Base-by-base conservation (phyloP, 2,797 vertebrate genomes). In the Parauchenoglanis ngamensis region DNA sequence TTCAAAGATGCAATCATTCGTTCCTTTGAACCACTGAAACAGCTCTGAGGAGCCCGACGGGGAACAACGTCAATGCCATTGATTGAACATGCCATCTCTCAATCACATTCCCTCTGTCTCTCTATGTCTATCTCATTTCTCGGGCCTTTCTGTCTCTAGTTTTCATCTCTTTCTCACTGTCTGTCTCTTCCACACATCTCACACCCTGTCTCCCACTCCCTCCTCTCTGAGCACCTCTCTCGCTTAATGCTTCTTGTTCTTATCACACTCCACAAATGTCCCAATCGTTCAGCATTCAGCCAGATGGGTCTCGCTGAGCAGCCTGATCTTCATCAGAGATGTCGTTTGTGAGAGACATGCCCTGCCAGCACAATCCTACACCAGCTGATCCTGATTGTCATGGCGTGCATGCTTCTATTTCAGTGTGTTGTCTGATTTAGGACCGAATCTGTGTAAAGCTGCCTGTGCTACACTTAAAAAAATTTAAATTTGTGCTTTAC, bases 11-110 rank as follows among this genome's bases (percentile, higher is more conserved):
- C 88, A 88, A 85, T 89, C 86, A 87, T 65, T 59, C 21, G 23
- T 72, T 79, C 79, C 86, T 85, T 85, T 25, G 77, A 86, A 87
- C 87, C 83, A 78, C 65, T 54, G 46, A 78, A 88, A 83, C 86
- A 70, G 76, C 77, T 77, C 57, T 79, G 63, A 76, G 54, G 81
- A 85, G 67, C 87, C 84, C 77, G 13, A 76, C 52, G 7, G 86
- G 89, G 70, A 78, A 87, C 83, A 12, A 59, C 83, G 61, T 90
- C 90, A 89, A 88, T 90, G 83, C 84, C 72, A 87, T 87, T 87
- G 91, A 91, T 87, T 90, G 82, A 90, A 87, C 87, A 87, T 79
- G 73, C 84, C 89, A 87, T 92, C 89, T 83, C 72, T 88, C 76
- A 89, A 52, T 46, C 87, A 63, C 76, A 78, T 44, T 86, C 83